phyloP scores from a whole-genome alignment of 1,140 invertebrate species.

The Ceratitis capitata region DNA sequence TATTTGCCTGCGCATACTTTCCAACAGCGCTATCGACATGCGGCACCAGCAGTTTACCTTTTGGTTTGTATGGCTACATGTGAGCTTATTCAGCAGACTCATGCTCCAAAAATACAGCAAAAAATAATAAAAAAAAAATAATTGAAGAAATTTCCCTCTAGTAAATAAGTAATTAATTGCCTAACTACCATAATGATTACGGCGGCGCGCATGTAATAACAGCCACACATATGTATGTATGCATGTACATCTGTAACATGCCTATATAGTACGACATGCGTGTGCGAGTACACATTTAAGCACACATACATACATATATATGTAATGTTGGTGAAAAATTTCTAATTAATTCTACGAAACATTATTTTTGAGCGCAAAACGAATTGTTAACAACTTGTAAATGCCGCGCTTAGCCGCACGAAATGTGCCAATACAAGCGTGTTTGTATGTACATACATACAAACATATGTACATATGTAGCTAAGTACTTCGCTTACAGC shows the following conservation, averaged over 20 bases:
- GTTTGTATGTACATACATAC: not conserved
- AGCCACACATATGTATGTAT: not conserved
- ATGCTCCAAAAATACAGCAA: not conserved
- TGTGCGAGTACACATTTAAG: not conserved
- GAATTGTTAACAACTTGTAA: constrained; percentile 38
- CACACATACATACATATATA: not conserved
- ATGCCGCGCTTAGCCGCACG: not conserved
- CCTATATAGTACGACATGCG: no score
- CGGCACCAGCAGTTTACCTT: not conserved
- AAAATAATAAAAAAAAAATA: no score
- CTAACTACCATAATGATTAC: constrained; percentile 10
- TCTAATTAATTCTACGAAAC: constrained; percentile 33
- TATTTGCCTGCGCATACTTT: not conserved
- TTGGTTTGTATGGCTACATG: not conserved
- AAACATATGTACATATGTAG: not conserved
- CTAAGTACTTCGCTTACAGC: not conserved
- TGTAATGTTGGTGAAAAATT: constrained; percentile 34
- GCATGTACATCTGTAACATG: no score
- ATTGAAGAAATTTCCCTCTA: not conserved
- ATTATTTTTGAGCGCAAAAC: constrained; percentile 15
- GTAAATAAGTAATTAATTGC: constrained; percentile 29
- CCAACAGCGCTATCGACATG: not conserved
- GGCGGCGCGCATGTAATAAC: not conserved
- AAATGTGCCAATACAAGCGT: not conserved
- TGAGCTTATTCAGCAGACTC: not conserved